Conservation (phyloP, 2,888 invertebrate genomes). For the Nephrotoma appendiculata region DNA sequence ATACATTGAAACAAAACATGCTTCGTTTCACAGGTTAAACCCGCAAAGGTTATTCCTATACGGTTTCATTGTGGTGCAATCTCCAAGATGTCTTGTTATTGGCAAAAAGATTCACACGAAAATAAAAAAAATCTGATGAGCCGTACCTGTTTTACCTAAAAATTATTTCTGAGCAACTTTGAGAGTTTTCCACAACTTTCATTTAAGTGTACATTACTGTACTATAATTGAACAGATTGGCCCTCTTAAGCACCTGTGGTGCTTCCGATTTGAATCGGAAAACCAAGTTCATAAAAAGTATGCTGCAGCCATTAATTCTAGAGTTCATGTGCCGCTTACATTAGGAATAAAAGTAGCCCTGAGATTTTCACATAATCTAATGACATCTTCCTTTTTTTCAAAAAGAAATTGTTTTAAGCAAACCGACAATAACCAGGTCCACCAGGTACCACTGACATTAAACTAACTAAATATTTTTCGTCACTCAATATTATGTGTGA, state of each 20-base stretch:
- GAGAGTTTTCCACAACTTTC: no score
- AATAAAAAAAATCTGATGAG: no score
- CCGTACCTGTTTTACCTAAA: no score
- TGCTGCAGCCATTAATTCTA: constrained; percentile 11
- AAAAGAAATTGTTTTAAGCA: background rate
- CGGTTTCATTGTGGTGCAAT: no score
- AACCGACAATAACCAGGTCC: background rate
- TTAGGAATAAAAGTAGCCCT: no score
- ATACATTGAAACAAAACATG: no score
- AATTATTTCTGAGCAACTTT: no score
- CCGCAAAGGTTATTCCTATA: no score
- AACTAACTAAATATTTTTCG: background rate
- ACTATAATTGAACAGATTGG: background rate
- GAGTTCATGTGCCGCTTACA: no score
- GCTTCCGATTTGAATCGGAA: constrained; percentile 10
- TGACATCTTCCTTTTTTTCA: background rate
- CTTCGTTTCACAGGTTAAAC: no score
- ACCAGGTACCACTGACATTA: background rate
- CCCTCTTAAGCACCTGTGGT: background rate
- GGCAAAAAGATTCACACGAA: no score
- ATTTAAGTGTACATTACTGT: constrained; percentile 9
- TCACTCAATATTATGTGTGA: background rate
- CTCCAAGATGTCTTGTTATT: no score
- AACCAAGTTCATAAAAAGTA: constrained; percentile 11
- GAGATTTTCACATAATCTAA: background rate